Evolutionary conservation across 2,797 vertebrate genomes (phyloP).

Genomic region (Oophaga sylvatica): DNA sequence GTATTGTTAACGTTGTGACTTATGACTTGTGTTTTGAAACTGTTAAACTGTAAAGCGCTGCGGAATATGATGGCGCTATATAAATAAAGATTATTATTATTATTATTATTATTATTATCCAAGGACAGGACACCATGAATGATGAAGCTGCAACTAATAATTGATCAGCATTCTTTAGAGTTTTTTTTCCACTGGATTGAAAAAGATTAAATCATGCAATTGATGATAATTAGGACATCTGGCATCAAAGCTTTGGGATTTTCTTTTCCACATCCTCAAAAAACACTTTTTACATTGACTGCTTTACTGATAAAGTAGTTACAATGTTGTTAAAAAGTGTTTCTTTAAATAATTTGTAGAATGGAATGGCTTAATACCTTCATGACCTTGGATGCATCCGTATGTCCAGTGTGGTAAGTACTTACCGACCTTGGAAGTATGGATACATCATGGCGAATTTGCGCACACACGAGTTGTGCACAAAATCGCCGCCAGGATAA

Average conservation of each 20-base stretch:
- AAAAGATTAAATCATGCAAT: conserved; percentile 14
- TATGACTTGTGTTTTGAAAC: too few species aligned
- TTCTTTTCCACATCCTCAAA: not conserved
- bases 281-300: not conserved
- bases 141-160: conserved; percentile 34
- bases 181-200: conserved; percentile 24
- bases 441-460: too few species aligned
- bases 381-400: too few species aligned
- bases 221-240: conserved; percentile 42
- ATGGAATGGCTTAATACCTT: not conserved
- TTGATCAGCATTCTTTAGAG: conserved; percentile 28
- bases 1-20: too few species aligned
- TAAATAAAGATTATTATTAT: too few species aligned
- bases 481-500: too few species aligned
- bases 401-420: too few species aligned
- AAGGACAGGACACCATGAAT: conserved; percentile 36
- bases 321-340: not conserved
- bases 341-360: not conserved
- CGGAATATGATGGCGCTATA: too few species aligned
- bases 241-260: conserved; percentile 33
- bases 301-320: not conserved
- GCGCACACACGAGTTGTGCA: too few species aligned
- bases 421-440: too few species aligned
- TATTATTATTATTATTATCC: too few species aligned
- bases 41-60: too few species aligned